These are phyloP conservation scores for Entelurus aequoreus DNA, from an alignment of 2,113 vertebrate genomes.

Conservation along the genomic window DNA sequence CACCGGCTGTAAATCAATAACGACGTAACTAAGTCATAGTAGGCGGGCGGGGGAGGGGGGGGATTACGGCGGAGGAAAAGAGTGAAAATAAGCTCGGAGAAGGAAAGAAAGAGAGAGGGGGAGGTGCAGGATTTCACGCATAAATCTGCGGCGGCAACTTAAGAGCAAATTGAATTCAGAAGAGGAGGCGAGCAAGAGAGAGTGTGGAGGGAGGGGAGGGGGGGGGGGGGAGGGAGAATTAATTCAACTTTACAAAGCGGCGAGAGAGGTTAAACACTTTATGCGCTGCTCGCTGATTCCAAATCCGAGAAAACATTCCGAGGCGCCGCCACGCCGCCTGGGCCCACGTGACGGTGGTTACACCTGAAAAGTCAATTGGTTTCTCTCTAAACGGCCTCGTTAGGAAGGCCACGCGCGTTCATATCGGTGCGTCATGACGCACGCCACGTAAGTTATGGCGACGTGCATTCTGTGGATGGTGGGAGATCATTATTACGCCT, in stretches of 20 bases:
- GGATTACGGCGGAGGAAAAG: slow-evolving; percentile 63
- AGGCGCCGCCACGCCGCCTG: slow-evolving; percentile 41
- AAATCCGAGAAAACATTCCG: slow-evolving; percentile 73
- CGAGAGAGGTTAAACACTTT: slow-evolving; percentile 73
- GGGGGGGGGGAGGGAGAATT: slow-evolving; percentile 65
- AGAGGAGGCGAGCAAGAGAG: slow-evolving; percentile 6
- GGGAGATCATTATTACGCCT: too few relatives aligned
- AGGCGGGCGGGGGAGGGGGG: slow-evolving; percentile 47
- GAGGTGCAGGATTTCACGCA: slow-evolving; percentile 70
- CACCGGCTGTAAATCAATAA: slow-evolving; percentile 71
- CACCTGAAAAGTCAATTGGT: slow-evolving; percentile 55
- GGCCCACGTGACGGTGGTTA: slow-evolving; percentile 40
- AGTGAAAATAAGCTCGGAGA: slow-evolving; percentile 63
- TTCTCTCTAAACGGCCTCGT: slow-evolving; percentile 51
- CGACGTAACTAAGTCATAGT: slow-evolving; percentile 63
- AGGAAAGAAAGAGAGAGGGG: slow-evolving; percentile 43
- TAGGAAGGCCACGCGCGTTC: slow-evolving; percentile 3
- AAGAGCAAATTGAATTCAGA: slow-evolving; percentile 73
- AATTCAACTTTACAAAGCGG: slow-evolving; percentile 75
- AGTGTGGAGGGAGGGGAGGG: background rate
- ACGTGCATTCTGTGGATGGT: too few relatives aligned
- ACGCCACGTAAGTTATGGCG: too few relatives aligned
- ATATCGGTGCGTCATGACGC: too few relatives aligned
- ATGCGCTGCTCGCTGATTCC: slow-evolving; percentile 75
- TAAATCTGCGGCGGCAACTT: slow-evolving; percentile 64